Conservation (phyloP, 1,140 invertebrate species). For the Euwallacea fornicatus region DNA sequence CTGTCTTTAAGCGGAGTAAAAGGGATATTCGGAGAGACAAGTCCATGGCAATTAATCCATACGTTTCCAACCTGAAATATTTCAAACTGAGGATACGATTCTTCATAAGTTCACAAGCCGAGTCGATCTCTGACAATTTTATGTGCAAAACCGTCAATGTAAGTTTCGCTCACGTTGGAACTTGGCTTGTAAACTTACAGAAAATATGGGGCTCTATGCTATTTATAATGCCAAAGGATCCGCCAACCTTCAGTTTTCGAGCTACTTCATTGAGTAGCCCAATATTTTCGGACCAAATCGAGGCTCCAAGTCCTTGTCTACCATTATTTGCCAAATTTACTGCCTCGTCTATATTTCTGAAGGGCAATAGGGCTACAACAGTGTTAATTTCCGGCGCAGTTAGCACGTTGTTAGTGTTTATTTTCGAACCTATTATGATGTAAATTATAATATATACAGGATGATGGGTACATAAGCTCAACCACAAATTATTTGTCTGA, state of each 20-base stretch:
- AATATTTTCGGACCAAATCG: constrained; percentile 64
- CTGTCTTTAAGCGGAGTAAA: constrained; percentile 59
- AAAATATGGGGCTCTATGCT: background rate
- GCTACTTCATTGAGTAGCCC: constrained; percentile 60
- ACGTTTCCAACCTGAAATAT: constrained; percentile 54
- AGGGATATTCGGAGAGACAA: constrained; percentile 57
- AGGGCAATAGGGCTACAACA: constrained; percentile 57
- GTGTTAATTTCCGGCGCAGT: constrained; percentile 50
- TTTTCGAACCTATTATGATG: constrained; percentile 39
- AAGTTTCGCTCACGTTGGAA: background rate
- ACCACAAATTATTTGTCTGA: background rate
- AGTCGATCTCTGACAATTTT: background rate
- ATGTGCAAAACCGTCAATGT: background rate
- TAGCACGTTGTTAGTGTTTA: constrained; percentile 47
- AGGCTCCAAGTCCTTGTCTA: constrained; percentile 57
- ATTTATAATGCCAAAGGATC: background rate
- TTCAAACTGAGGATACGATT: too few species aligned
- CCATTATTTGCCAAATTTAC: constrained; percentile 61
- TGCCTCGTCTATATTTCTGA: constrained; percentile 64
- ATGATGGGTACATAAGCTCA: background rate
- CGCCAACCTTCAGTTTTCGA: constrained; percentile 52
- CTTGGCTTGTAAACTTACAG: background rate
- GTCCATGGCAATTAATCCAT: constrained; percentile 63
- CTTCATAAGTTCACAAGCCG: too few species aligned
- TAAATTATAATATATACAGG: background rate